Evolutionary conservation across 2,113 vertebrate genomes (phyloP), one percentile per base, ranked within the genome.

Genomic region (Riparia riparia): DNA sequence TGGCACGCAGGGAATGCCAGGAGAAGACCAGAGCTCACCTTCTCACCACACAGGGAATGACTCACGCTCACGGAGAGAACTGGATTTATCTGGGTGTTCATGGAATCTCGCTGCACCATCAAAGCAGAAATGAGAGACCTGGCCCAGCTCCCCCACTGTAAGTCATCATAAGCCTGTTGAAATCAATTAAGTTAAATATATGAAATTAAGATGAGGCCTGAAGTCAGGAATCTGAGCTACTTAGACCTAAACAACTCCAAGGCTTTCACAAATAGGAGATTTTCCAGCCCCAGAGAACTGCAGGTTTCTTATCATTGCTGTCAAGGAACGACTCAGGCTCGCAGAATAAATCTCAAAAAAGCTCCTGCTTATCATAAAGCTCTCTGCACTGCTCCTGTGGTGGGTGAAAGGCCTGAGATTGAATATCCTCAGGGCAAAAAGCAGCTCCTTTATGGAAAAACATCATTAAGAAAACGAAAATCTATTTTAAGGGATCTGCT

Each of bases 191-290:
- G 50, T 76, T 91, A 82, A 93, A 91, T 54, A 63, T 16, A 47
- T 77, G 50, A 95, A 89, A 95, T 87, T 82, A 82, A 85, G 85
- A 86, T 73, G 87, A 91, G 68, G 61, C 65, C 83, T 71, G 65
- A 92, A 92, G 64, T 94, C 77, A 78, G 53, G 81, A 91, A 79
- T 91, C 72, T 95, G 89, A 96, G 61, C 45, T 71, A 45, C 76
- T 74, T 34, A 71, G 49, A 86, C 31, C 41, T 63, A 91, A 95
- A 93, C 45, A 34, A 34, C 82, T 86, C 41, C 44, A 49, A 91
- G 56, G 53, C 21, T 82, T 94, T 93, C 81, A 63, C 11, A 25
- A 7, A 58, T 2, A 74, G 50, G 37, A 90, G 63, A 76, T 92
- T 64, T 95, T 77, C 80, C 76, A 78, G 9, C 49, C 51, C 60